phyloP scores from a whole-genome alignment of 2,113 vertebrate genomes.

The Lampris incognitus region DNA sequence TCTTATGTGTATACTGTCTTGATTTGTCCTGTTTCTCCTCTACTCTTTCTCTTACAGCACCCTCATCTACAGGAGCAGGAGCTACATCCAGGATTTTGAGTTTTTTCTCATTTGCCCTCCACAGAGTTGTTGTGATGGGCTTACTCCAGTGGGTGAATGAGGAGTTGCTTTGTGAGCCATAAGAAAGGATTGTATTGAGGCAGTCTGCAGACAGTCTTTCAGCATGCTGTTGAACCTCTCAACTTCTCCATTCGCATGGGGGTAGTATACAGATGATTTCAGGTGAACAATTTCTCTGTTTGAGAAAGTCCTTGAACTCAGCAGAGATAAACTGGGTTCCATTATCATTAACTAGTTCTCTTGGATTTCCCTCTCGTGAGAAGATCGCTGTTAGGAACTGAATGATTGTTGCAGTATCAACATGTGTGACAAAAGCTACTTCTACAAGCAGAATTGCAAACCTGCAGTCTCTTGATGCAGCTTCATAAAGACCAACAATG shows the following conservation, averaged over 20 bases:
- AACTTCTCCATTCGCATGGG: constrained; percentile 19
- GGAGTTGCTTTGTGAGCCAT: constrained; percentile 8
- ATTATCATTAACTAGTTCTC: constrained; percentile 20
- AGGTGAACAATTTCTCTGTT: constrained; percentile 20
- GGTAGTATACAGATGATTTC: constrained; percentile 19
- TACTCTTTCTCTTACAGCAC: not conserved
- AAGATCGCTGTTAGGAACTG: constrained; percentile 28
- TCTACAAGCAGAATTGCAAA: constrained; percentile 20
- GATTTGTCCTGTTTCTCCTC: not conserved
- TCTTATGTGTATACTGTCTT: not conserved
- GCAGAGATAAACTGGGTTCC: constrained; percentile 29
- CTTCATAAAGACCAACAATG: constrained; percentile 24
- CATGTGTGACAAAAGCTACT: constrained; percentile 6
- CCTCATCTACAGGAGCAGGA: not conserved
- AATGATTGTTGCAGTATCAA: constrained; percentile 23
- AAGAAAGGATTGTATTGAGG: constrained; percentile 5
- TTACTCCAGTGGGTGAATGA: constrained; percentile 11
- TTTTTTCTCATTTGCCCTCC: not conserved
- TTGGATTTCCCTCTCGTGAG: constrained; percentile 30
- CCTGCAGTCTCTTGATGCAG: constrained; percentile 14
- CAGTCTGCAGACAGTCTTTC: not conserved
- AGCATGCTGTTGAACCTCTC: not conserved
- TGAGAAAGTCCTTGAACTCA: constrained; percentile 30
- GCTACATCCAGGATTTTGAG: not conserved
- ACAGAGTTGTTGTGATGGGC: constrained; percentile 7